A percentile compares a stretch with the other conserved stretches of the same genome.
phyloP scores from a whole-genome alignment of 2,888 invertebrate species.

The Synergus umbraculus region DNA sequence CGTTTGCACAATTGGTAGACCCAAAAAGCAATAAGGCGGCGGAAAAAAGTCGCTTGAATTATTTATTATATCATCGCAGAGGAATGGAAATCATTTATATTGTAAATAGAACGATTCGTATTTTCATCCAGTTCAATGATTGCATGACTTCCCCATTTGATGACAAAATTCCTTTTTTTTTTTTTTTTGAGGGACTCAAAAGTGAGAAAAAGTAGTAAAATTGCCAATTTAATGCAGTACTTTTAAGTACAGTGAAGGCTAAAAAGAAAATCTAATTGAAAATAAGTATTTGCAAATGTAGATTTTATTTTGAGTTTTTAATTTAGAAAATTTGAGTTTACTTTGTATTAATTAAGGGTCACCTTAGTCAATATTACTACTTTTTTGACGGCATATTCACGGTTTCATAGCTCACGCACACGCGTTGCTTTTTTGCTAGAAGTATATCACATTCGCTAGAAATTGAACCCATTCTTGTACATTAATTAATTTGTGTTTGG shows the following conservation, averaged over 20 bases:
- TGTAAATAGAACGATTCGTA: slow-evolving; percentile 6
- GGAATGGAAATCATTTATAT: slow-evolving; percentile 15
- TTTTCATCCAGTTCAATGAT: background rate
- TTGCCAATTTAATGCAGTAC: background rate
- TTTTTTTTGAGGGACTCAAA: background rate
- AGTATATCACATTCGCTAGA: slow-evolving; percentile 39
- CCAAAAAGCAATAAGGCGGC: background rate
- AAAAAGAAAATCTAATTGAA: background rate
- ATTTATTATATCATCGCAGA: background rate
- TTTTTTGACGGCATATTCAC: slow-evolving; percentile 22
- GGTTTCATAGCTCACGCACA: slow-evolving; percentile 18
- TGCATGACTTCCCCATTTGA: background rate
- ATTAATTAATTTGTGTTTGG: slow-evolving; percentile 34
- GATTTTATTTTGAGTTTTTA: background rate
- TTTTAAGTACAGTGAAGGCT: background rate
- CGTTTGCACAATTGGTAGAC: slow-evolving; percentile 3
- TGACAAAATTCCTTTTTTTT: background rate
- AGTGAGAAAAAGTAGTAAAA: slow-evolving; percentile 6
- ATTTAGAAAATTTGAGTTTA: background rate
- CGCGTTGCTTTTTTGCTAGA: slow-evolving; percentile 28
- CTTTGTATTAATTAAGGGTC: background rate
- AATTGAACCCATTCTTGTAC: slow-evolving; percentile 20
- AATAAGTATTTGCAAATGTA: background rate
- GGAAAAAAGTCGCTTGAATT: background rate
- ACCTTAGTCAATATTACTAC: background rate